Evolutionary conservation across 1,140 invertebrate species (phyloP).

Genomic region (Calliphora vicina): DNA sequence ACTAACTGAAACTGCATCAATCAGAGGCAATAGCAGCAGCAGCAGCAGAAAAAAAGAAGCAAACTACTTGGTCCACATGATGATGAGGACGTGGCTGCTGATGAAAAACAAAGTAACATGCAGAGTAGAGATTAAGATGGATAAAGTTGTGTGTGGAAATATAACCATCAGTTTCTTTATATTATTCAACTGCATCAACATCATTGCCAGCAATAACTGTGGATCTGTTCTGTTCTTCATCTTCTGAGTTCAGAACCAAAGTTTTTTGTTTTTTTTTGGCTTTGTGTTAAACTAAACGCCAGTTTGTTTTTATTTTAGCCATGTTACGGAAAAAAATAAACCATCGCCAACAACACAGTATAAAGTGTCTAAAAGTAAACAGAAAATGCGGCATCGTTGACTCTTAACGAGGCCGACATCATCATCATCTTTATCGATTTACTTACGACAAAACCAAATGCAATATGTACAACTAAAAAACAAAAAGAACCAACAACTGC

Average conservation of each 20-base stretch:
- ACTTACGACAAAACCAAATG: not conserved
- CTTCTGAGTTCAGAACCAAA: not conserved
- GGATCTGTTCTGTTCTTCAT: not conserved
- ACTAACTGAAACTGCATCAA: not conserved
- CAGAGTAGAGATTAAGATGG: not conserved
- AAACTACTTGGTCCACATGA: too few species aligned
- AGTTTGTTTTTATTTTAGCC: not conserved
- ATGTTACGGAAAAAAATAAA: not conserved
- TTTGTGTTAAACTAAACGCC: not conserved
- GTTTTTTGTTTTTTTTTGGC: not conserved
- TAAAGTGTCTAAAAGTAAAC: not conserved
- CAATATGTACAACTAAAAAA: not conserved
- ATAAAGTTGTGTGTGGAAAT: not conserved
- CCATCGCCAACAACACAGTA: not conserved
- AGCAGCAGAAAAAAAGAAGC: not conserved
- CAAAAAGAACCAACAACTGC: not conserved
- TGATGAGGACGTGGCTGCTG: not conserved
- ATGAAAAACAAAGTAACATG: not conserved
- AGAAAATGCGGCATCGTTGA: conserved; percentile 1
- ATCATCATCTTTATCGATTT: not conserved
- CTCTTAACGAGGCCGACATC: not conserved
- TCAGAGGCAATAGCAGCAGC: not conserved
- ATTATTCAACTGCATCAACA: not conserved
- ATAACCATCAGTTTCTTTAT: not conserved
- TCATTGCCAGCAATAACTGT: not conserved